Percentiles rank a stretch among this genome's conserved stretches.
Evolutionary conservation across 2,888 invertebrate species (phyloP).

Genomic region (Hyposoter dolosus): DNA sequence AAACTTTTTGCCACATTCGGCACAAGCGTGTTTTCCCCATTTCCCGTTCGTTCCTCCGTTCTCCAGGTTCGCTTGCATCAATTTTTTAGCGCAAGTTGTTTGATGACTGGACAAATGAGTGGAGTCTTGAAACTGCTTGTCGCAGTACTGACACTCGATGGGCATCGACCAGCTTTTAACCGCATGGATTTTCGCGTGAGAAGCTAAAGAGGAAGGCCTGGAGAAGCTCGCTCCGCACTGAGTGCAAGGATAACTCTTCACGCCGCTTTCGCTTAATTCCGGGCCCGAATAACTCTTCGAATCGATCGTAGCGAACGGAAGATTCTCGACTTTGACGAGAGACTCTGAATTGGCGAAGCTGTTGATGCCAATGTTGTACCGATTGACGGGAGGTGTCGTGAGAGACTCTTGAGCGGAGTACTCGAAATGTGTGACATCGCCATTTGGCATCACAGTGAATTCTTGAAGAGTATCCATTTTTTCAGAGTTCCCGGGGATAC

Average conservation of each 20-base stretch:
- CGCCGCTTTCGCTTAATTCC: conserved; percentile 74
- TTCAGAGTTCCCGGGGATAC: conserved; percentile 67
- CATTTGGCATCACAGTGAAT: conserved; percentile 81
- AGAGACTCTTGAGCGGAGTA: conserved; percentile 75
- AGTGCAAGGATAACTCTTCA: conserved; percentile 82
- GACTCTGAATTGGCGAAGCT: conserved; percentile 74
- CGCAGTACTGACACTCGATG: conserved; percentile 85
- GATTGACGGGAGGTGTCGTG: conserved; percentile 69
- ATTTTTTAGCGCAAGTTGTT: conserved; percentile 80
- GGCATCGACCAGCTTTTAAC: conserved; percentile 77
- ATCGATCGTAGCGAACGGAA: conserved; percentile 67
- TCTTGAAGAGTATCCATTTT: conserved; percentile 80
- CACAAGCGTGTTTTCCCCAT: conserved; percentile 84
- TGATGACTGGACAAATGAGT: conserved; percentile 84
- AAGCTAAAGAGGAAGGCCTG: conserved; percentile 84
- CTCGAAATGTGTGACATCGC: conserved; percentile 80
- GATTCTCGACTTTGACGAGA: conserved; percentile 76
- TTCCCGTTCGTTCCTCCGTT: conserved; percentile 76
- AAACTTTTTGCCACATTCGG: conserved; percentile 84
- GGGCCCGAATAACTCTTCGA: conserved; percentile 72
- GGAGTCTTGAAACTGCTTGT: conserved; percentile 84
- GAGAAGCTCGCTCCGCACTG: conserved; percentile 84
- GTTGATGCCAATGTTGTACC: conserved; percentile 78
- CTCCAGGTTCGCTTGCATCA: conserved; percentile 77
- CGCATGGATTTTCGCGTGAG: conserved; percentile 81